Base-by-base conservation (phyloP, 2,797 vertebrate genomes). In the Ctenopoma multispine region DNA sequence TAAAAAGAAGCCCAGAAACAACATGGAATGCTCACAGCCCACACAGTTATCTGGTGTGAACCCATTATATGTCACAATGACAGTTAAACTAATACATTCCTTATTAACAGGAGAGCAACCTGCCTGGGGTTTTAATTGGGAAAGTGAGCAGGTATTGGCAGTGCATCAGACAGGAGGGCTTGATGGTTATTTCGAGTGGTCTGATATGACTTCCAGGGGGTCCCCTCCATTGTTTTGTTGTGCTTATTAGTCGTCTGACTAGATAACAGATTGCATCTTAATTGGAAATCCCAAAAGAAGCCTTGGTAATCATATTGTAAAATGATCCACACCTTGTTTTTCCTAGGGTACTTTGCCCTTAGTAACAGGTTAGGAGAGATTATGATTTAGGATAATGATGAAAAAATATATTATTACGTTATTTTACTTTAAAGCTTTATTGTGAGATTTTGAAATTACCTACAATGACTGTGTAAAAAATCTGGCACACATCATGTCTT, bases 261-360 rank as follows among this genome's bases (percentile, higher is more conserved):
- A 91, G 92, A 92, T 91, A 92, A 89, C 92, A 93, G 91, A 93
- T 92, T 91, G 90, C 72, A 89, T 91, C 90, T 93, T 94, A 93
- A 93, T 94, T 93, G 88, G 86, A 92, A 93, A 90, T 92, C 90
- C 92, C 92, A 88, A 56, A 88, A 91, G 89, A 91, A 91, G 79
- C 79, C 77, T 89, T 68, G 55, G 56, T 81, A 83, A 91, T 85
- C 86, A 87, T 85, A 88, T 83, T 91, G 83, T 86, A 90, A 90
- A 91, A 91, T 85, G 68, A 91, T 87, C 72, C 75, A 77, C 86
- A 89, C 86, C 82, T 91, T 63, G 57, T 60, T 57, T 78, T 79
- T 72, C 38, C 72, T 54, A 23, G 44, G 51, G 54, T 55, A 50
- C 38, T 76, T 17, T 60, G 62, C 29, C 54, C 41, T 38, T 2